Evolutionary conservation across 2,888 invertebrate species (phyloP), one percentile per base, ranked within the genome.

Genomic region (Buathra laborator): DNA sequence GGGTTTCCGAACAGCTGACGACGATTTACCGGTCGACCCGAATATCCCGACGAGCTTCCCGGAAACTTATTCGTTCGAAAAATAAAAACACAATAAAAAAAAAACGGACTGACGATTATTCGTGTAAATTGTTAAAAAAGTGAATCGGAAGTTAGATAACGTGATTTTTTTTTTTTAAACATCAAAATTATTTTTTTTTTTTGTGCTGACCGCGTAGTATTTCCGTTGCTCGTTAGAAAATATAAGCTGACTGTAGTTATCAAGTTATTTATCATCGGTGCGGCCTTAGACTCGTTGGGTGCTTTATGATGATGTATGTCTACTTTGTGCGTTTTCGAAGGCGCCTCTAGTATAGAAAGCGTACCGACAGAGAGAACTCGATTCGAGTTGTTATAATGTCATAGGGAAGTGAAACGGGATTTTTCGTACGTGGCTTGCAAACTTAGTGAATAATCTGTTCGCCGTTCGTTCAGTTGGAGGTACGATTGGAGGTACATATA

Each of bases 401-500:
- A 66, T 80, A 84, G 80, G 37, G 48, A 70, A 76, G 72, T 44
- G 67, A 74, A 59, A 68, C 80, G 80, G 80, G 46, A 70, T 67
- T 48, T 48, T 37, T 64, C 29, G 81, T 44, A 59, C 67, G 72
- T 48, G 67, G 66, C 59, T 56, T 59, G 64, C 48, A 12, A 32
- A 16, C 16, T 16, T n/a, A 51, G 62, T 48, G 64, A 62, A 64
- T 48, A 48, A 64, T 68, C 14, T 14, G n/a, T 6, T 59, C 4
- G 32, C n/a, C 32, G 29, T 24, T 53, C 53, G 53, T 3, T 16
- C 53, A 16, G 32, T 81, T 56, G 32, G 46, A 46, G 12, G 14
- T 44, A 4, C 16, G 37, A 16, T n/a, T n/a, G n/a, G n/a, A n/a
- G n/a, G n/a, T 24, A 14, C 16, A 43, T 37, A 0, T 12, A 16